Conservation (phyloP, 2,797 vertebrate species). For the Lindbergichthys nudifrons region DNA sequence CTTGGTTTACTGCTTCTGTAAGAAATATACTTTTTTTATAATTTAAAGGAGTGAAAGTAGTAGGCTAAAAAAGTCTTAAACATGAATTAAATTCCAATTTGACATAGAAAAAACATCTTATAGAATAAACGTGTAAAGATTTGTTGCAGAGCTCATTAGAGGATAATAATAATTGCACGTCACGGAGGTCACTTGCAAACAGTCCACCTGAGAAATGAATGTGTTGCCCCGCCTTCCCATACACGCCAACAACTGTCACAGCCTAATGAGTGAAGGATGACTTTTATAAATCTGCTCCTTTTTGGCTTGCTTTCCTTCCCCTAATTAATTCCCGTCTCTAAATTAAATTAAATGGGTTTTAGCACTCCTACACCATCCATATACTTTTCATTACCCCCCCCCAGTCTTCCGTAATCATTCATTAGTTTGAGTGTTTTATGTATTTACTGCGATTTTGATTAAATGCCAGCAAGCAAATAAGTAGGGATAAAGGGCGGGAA, state of each 20-base stretch:
- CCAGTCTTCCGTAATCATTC: constrained; percentile 73
- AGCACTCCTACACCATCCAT: constrained; percentile 79
- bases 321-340: constrained; percentile 79
- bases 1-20: too few relatives aligned
- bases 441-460: constrained; percentile 78
- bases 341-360: constrained; percentile 80
- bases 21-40: too few relatives aligned
- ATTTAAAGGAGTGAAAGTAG: neutral
- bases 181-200: constrained; percentile 22
- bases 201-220: constrained; percentile 32
- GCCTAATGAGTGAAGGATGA: constrained; percentile 69
- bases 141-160: neutral
- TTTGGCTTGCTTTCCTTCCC: constrained; percentile 65
- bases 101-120: neutral
- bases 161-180: neutral
- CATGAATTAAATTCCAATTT: neutral
- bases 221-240: constrained; percentile 25
- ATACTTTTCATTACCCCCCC: constrained; percentile 73
- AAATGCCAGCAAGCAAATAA: constrained; percentile 68
- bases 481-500: constrained; percentile 34
- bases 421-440: constrained; percentile 82
- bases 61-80: neutral
- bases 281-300: constrained; percentile 69
- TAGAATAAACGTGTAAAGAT: neutral
- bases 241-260: constrained; percentile 39